phyloP scores from a whole-genome alignment of 2,113 vertebrate species.

The Istiophorus platypterus region DNA sequence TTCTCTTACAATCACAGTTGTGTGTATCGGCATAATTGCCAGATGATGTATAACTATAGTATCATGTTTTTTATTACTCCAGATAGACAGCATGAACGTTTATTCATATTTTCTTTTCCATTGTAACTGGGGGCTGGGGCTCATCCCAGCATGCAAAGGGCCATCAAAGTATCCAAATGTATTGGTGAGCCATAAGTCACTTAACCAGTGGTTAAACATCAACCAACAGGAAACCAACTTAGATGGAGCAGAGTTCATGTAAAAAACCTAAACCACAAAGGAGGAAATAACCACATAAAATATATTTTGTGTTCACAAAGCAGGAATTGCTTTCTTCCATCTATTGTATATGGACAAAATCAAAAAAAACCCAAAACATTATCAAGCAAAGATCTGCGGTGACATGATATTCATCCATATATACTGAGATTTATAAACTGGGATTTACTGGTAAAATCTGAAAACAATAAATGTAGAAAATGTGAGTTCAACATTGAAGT shows the following conservation, averaged over 20 bases:
- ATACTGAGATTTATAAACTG: too few relatives aligned
- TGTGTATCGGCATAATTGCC: too few relatives aligned
- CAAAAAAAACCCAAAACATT: too few relatives aligned
- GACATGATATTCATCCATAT: too few relatives aligned
- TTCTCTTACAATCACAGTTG: neutral
- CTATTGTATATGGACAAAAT: too few relatives aligned
- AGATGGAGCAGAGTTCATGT: neutral
- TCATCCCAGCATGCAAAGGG: neutral
- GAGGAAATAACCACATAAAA: neutral
- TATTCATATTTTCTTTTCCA: neutral
- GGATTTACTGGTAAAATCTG: too few relatives aligned
- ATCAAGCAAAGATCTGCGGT: too few relatives aligned
- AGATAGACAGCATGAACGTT: neutral
- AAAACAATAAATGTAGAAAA: too few relatives aligned
- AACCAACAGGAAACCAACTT: too few relatives aligned
- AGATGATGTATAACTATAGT: too few relatives aligned
- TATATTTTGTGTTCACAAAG: constrained; percentile 9
- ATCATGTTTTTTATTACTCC: neutral
- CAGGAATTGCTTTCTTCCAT: neutral
- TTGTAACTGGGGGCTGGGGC: neutral
- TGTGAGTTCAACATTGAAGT: too few relatives aligned
- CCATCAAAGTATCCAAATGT: constrained; percentile 13
- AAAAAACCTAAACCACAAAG: constrained; percentile 2
- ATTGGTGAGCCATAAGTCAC: neutral
- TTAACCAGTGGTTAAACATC: neutral